These are phyloP conservation scores for Clarias laeviceps DNA, from an alignment of 2,797 vertebrate genomes.

Conservation along the genomic window DNA sequence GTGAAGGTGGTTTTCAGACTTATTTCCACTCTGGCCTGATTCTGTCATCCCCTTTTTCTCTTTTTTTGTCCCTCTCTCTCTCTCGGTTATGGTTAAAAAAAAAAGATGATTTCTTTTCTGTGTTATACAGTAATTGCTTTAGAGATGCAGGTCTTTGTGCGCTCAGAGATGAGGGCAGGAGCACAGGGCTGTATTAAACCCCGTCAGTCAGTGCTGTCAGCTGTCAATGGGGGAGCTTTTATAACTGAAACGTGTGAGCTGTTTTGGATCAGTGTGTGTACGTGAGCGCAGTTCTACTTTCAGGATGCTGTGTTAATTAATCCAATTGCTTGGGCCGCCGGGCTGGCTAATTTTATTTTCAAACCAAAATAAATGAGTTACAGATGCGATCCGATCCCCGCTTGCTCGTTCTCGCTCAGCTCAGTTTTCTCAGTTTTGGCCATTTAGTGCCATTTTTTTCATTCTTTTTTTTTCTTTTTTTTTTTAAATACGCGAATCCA, in stretches of 20 bases:
- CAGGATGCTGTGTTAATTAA: not conserved
- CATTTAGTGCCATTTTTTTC: not conserved
- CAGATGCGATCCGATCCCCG: not conserved
- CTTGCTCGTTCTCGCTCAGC: not conserved
- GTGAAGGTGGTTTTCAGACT: slow-evolving; percentile 23
- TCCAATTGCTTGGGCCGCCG: not conserved
- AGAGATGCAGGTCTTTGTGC: slow-evolving; percentile 11
- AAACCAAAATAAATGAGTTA: slow-evolving; percentile 8
- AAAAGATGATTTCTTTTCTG: slow-evolving; percentile 10
- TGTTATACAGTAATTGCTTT: slow-evolving; percentile 18
- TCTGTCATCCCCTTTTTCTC: slow-evolving; percentile 26
- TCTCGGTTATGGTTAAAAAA: not conserved
- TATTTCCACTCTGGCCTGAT: slow-evolving; percentile 40
- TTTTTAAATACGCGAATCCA: not conserved
- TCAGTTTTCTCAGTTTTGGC: not conserved
- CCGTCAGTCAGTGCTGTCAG: not conserved
- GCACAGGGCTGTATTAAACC: not conserved
- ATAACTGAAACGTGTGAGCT: not conserved
- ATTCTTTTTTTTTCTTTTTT: not conserved
- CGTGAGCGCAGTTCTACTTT: not conserved
- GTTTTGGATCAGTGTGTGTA: not conserved
- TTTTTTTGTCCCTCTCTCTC: not conserved
- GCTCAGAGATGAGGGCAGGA: not conserved
- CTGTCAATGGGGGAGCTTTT: not conserved
- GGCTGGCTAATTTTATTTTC: not conserved